Conservation (phyloP, 2,797 vertebrate species). For the Rhabdophis nuchalis region DNA sequence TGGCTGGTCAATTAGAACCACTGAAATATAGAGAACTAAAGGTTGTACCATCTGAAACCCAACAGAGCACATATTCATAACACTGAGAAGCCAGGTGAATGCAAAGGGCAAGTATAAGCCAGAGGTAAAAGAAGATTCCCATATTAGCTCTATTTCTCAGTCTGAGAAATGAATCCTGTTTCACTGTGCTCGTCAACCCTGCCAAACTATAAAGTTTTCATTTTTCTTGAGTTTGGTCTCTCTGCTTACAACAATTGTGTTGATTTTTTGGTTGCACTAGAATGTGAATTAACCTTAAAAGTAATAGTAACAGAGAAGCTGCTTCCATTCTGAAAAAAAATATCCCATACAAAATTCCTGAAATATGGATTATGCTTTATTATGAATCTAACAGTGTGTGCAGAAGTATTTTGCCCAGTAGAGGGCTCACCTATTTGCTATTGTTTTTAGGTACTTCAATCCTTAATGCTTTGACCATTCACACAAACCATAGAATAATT, state of each 20-base stretch:
- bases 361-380: not conserved
- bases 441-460: fast-evolving
- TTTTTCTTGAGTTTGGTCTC: not conserved
- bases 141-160: not conserved
- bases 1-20: not conserved
- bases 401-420: constrained; percentile 4
- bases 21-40: not conserved
- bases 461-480: fast-evolving
- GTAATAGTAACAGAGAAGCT: not conserved
- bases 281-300: not conserved
- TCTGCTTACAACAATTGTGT: not conserved
- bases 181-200: not conserved
- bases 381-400: not conserved
- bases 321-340: not conserved
- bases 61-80: not conserved
- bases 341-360: not conserved
- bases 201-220: not conserved
- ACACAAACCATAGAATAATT: not conserved
- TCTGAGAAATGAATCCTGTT: not conserved
- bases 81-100: not conserved
- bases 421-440: not conserved
- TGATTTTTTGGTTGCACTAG: not conserved
- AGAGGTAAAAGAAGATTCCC: not conserved
- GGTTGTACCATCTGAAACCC: not conserved
- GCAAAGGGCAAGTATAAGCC: not conserved